Evolutionary conservation across 1,140 invertebrate genomes (phyloP).

Genomic region (Probaryconus sp.): DNA sequence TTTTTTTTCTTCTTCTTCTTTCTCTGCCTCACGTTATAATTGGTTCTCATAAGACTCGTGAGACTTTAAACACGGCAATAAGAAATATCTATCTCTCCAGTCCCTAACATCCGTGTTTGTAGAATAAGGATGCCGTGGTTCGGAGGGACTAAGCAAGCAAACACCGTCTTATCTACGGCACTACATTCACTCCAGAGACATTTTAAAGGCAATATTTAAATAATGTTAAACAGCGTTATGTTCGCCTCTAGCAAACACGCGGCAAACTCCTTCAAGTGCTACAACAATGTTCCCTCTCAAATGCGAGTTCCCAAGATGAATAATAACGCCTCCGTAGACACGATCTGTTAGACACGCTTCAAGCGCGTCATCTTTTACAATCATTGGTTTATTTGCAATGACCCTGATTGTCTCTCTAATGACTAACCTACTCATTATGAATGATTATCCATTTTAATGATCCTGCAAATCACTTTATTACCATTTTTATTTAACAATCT

Average conservation of each 20-base stretch:
- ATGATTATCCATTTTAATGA: too few relatives aligned
- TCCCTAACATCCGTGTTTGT: constrained; percentile 55
- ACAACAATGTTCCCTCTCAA: constrained; percentile 50
- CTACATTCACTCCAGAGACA: constrained; percentile 56
- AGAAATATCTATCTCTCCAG: constrained; percentile 58
- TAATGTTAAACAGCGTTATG: constrained; percentile 63
- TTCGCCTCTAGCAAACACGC: constrained; percentile 57
- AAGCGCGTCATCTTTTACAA: not conserved
- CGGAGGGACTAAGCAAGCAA: constrained; percentile 59
- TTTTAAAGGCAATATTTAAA: constrained; percentile 68
- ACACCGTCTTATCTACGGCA: constrained; percentile 60
- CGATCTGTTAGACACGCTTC: not conserved
- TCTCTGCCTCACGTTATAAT: constrained; percentile 21
- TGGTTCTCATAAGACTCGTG: constrained; percentile 53
- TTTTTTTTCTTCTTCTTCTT: too few relatives aligned
- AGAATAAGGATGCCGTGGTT: constrained; percentile 55
- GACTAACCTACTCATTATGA: too few relatives aligned
- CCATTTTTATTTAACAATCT: too few relatives aligned
- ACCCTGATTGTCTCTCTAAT: too few relatives aligned
- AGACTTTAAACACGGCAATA: constrained; percentile 59
- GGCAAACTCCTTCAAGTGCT: constrained; percentile 49
- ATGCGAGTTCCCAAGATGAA: constrained; percentile 36
- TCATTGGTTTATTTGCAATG: not conserved
- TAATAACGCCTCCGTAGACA: constrained; percentile 42
- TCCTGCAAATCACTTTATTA: too few relatives aligned